Evolutionary conservation across 2,797 vertebrate genomes (phyloP).

Genomic region (Bovichtus diacanthus): DNA sequence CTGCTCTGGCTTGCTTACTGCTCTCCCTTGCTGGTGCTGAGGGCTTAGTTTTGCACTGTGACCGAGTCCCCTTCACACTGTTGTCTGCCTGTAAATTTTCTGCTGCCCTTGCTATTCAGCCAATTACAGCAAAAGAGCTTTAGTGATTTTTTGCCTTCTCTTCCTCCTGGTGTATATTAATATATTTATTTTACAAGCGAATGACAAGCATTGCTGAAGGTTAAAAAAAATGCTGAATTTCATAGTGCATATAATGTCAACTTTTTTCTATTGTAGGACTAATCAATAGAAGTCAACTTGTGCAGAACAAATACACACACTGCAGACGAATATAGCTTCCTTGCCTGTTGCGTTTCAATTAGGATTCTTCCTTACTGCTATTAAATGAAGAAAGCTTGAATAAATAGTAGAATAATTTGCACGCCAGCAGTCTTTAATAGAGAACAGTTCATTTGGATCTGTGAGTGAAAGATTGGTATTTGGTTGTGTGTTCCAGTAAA

Average conservation of each 20-base stretch:
- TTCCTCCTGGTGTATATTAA: slow-evolving; percentile 77
- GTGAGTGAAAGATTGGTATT: not conserved
- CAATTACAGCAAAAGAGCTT: slow-evolving; percentile 91
- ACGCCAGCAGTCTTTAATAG: not conserved
- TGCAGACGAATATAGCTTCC: slow-evolving; percentile 57
- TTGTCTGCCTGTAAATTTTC: slow-evolving; percentile 89
- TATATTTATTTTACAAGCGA: slow-evolving; percentile 87
- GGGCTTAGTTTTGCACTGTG: slow-evolving; percentile 82
- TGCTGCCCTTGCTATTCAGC: slow-evolving; percentile 91
- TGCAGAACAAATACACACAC: slow-evolving; percentile 68
- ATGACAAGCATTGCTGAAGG: slow-evolving; percentile 87
- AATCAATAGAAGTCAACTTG: slow-evolving; percentile 84
- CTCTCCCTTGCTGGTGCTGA: slow-evolving; percentile 73
- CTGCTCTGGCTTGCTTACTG: slow-evolving; percentile 58
- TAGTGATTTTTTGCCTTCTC: slow-evolving; percentile 83
- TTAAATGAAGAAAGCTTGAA: slow-evolving; percentile 23
- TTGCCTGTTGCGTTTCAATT: slow-evolving; percentile 69
- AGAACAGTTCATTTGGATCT: not conserved
- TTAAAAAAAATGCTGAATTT: slow-evolving; percentile 90
- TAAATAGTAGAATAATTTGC: not conserved
- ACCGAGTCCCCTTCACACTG: slow-evolving; percentile 91
- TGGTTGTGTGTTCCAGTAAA: not conserved
- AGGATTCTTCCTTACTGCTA: slow-evolving; percentile 27
- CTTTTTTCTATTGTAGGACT: slow-evolving; percentile 66
- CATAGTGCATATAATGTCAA: slow-evolving; percentile 81